A percentile compares a stretch with the other conserved stretches of the same genome.
These are phyloP conservation scores for Artemia sinica DNA, from an alignment of 2,888 invertebrate genomes.

Conservation along the genomic window DNA sequence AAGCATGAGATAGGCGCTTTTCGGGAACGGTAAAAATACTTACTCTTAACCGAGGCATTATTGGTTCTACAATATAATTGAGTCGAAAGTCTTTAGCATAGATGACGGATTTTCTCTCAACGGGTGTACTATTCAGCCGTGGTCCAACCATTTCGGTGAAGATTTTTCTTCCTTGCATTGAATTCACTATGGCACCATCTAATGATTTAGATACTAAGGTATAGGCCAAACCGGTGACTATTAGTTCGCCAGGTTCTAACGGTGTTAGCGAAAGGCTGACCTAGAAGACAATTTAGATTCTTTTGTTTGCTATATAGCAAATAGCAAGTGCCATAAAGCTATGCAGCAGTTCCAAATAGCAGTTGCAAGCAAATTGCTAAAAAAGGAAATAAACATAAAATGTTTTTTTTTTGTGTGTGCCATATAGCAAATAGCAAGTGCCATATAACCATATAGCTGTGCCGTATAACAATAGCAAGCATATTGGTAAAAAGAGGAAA, in stretches of 20 bases:
- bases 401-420: no score
- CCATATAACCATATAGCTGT: no score
- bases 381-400: no score
- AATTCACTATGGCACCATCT: constrained; percentile 23
- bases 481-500: no score
- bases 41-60: constrained; percentile 66
- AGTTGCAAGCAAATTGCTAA: no score
- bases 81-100: constrained; percentile 49
- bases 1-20: no score
- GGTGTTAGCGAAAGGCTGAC: constrained; percentile 16
- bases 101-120: constrained; percentile 35
- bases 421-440: no score
- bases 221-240: constrained; percentile 17
- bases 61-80: constrained; percentile 53
- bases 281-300: constrained; percentile 6
- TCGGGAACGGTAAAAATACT: constrained; percentile 21
- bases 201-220: constrained; percentile 19
- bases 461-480: no score
- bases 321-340: no score
- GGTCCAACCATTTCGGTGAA: constrained; percentile 38
- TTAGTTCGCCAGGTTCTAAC: constrained; percentile 9
- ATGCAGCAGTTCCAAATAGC: no score
- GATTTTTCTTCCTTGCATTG: constrained; percentile 32
- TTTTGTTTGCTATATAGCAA: not conserved
- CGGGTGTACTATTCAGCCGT: constrained; percentile 39